Evolutionary conservation across 2,113 vertebrate species (phyloP).

Genomic region (Pholis gunnellus): DNA sequence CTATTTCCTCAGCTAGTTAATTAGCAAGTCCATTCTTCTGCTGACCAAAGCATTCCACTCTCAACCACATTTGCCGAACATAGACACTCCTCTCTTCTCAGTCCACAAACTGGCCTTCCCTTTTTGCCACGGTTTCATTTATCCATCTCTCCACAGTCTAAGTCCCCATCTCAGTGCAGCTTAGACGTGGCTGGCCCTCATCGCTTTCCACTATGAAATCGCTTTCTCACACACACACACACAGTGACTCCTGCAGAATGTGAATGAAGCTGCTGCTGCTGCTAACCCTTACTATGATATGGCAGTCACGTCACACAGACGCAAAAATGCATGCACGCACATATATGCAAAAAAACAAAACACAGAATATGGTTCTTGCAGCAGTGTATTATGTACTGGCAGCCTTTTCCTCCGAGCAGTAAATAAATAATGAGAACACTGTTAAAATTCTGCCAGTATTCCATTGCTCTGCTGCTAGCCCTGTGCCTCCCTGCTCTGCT

Average conservation of each 20-base stretch:
- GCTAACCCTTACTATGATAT: constrained; percentile 15
- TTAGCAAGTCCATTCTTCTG: constrained; percentile 11
- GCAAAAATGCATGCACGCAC: background rate
- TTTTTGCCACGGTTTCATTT: constrained; percentile 26
- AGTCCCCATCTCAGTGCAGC: constrained; percentile 35
- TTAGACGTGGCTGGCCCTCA: constrained; percentile 49
- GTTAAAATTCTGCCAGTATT: constrained; percentile 79
- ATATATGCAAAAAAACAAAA: constrained; percentile 1
- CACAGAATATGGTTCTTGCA: constrained; percentile 28
- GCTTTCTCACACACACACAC: constrained; percentile 42
- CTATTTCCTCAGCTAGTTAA: constrained; percentile 16
- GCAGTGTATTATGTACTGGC: constrained; percentile 48
- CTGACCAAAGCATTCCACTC: constrained; percentile 13
- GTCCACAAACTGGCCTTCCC: constrained; percentile 5
- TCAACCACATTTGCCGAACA: background rate
- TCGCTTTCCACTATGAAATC: constrained; percentile 55
- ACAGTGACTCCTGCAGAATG: constrained; percentile 58
- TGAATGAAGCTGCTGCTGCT: constrained; percentile 62
- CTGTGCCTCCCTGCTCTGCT: constrained; percentile 31
- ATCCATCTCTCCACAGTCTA: constrained; percentile 17
- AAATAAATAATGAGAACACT: constrained; percentile 83
- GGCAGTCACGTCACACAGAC: constrained; percentile 7
- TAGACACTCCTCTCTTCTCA: constrained; percentile 7
- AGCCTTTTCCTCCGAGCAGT: constrained; percentile 55
- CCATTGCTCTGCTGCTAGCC: constrained; percentile 33